Conservation (phyloP, 2,888 invertebrate species). For the Euzetes globulus region DNA sequence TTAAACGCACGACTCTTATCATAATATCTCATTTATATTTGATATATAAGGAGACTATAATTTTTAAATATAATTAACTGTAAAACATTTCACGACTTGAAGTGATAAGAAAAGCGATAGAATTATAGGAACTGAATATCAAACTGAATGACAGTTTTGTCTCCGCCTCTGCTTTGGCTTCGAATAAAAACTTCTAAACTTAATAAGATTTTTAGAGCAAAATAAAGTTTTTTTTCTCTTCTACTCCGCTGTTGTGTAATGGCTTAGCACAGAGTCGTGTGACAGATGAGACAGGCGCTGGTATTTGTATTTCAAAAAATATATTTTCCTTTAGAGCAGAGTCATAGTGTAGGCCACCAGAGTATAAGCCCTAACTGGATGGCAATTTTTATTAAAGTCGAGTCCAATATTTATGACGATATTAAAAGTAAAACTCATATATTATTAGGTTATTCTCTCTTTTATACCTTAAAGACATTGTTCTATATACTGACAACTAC, state of each 20-base stretch:
- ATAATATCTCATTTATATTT: slow-evolving; percentile 4
- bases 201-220: slow-evolving; percentile 5
- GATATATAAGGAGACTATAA: background rate
- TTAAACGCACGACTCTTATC: background rate
- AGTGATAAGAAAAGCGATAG: background rate
- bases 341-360: background rate
- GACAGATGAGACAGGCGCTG: slow-evolving; percentile 14
- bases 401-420: slow-evolving; percentile 10
- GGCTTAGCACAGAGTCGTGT: background rate
- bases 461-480: background rate
- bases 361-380: background rate
- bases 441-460: background rate
- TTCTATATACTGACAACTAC: background rate
- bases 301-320: slow-evolving; percentile 3
- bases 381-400: slow-evolving; percentile 14
- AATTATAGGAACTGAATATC: background rate
- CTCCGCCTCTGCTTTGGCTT: background rate
- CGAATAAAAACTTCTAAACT: background rate
- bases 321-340: background rate
- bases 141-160: background rate
- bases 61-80: background rate
- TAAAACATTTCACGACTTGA: background rate
- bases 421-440: slow-evolving; percentile 13
- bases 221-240: background rate
- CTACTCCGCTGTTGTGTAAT: background rate